Evolutionary conservation across 2,888 invertebrate genomes (phyloP), one percentile per base, ranked within the genome.

Genomic region (Parnassius glacialis): DNA sequence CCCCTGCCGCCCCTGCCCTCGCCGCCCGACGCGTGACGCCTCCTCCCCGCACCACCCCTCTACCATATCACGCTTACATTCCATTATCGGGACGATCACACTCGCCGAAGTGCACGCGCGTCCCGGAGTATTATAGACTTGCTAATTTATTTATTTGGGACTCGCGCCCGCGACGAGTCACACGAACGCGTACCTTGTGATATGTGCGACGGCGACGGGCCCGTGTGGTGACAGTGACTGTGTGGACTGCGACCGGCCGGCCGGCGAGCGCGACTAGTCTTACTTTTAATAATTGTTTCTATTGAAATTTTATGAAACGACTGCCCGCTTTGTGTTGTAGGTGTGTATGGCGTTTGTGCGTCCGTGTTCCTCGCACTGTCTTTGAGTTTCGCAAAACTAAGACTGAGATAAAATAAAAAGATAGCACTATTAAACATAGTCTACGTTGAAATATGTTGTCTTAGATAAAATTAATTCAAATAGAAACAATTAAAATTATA

Each of bases 391-490:
- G 87, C 87, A 84, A 87, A 83, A 87, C 91, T 85, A 91, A 92
- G 92, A 92, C 92, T 92, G 92, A 92, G 82, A 87, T 87, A 85
- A 82, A 87, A 81, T 85, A 84, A 87, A 81, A 87, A 83, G 84
- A 89, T 88, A 83, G 88, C 88, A 81, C 86, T 88, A 85, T 85
- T 34, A 83, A 86, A 87, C 52, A 63, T 63, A 63, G 84, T 87
- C 87, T 87, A 87, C 86, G 83, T 87, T 86, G 83, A 82, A 84
- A 76, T 84, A 88, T 86, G 87, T 89, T 86, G 86, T 89, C 88
- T 87, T 90, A 89, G 90, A 83, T 88, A 87, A 90, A 90, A 87
- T 86, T 87, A 87, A 88, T 88, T 88, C 85, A 87, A 84, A 87
- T 88, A 87, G 88, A 88, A 83, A 85, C 85, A 84, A 88, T 89